Conservation (phyloP, 1,140 invertebrate species). For the Trichogramma pretiosum region DNA sequence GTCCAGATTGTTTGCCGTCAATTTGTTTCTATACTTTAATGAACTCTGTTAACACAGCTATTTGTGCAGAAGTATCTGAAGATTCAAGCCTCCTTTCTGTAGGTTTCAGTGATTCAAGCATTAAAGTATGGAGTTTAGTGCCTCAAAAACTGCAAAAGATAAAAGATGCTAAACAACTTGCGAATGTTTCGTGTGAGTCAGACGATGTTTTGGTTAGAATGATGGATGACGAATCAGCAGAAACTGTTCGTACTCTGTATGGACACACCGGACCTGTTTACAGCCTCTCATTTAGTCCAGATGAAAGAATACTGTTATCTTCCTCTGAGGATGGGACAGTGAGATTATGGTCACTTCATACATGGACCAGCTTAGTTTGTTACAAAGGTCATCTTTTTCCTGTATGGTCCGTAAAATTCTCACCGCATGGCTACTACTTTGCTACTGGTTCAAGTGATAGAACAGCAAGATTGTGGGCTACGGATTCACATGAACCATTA, state of each 20-base stretch:
- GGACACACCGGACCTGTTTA: conserved; percentile 91
- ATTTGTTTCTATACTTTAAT: conserved; percentile 95
- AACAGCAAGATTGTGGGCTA: conserved; percentile 90
- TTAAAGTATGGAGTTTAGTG: conserved; percentile 85
- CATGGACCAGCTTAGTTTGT: conserved; percentile 82
- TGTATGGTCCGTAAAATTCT: conserved; percentile 91
- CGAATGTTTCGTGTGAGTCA: conserved; percentile 86
- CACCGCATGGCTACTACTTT: conserved; percentile 92
- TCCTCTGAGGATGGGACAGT: conserved; percentile 93
- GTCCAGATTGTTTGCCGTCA: conserved; percentile 80
- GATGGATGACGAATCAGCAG: conserved; percentile 87
- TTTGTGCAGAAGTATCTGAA: conserved; percentile 82
- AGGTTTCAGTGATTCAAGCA: conserved; percentile 80
- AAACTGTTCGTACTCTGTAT: conserved; percentile 63
- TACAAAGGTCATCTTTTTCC: conserved; percentile 91
- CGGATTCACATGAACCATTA: conserved; percentile 86
- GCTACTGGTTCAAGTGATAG: conserved; percentile 85
- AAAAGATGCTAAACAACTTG: conserved; percentile 77
- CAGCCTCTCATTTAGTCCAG: conserved; percentile 82
- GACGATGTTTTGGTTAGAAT: conserved; percentile 88
- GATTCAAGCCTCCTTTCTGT: conserved; percentile 87
- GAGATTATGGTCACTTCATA: conserved; percentile 89
- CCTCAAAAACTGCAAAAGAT: conserved; percentile 78
- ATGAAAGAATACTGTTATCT: conserved; percentile 79
- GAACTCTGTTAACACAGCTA: conserved; percentile 69